Conservation (phyloP, 2,888 invertebrate genomes). For the Sisyra terminalis region DNA sequence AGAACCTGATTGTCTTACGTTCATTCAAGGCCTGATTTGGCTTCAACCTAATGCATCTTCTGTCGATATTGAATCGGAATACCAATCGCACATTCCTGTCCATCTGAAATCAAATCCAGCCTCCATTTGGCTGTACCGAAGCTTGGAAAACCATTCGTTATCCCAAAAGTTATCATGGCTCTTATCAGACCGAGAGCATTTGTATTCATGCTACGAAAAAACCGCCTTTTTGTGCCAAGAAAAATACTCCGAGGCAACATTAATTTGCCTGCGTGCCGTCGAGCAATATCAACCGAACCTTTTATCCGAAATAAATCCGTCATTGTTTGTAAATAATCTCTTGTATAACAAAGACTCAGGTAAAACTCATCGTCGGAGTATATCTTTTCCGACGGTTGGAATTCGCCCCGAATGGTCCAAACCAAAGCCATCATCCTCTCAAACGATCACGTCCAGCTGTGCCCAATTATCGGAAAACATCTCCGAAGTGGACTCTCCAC, state of each 20-base stretch:
- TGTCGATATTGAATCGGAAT: constrained; percentile 26
- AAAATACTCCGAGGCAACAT: constrained; percentile 38
- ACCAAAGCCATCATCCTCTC: constrained; percentile 7
- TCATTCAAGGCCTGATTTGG: constrained; percentile 42
- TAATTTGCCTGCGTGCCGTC: constrained; percentile 44
- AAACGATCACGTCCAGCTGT: constrained; percentile 4
- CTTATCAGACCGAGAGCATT: constrained; percentile 40
- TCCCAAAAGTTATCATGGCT: constrained; percentile 42
- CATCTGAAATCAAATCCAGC: constrained; percentile 32
- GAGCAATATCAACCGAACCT: constrained; percentile 43
- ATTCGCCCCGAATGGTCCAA: constrained; percentile 9
- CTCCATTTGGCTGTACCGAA: constrained; percentile 33
- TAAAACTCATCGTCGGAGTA: constrained; percentile 34
- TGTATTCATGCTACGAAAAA: constrained; percentile 36
- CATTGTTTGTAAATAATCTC: constrained; percentile 24
- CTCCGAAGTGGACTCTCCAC: background rate
- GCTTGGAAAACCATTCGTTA: constrained; percentile 36
- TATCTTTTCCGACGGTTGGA: constrained; percentile 31
- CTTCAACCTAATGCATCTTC: constrained; percentile 37
- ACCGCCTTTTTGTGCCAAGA: constrained; percentile 42
- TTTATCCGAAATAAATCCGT: constrained; percentile 42
- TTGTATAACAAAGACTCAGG: constrained; percentile 19
- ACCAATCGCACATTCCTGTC: constrained; percentile 25
- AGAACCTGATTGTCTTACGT: constrained; percentile 33
- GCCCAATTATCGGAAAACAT: constrained; percentile 1